phyloP scores from a whole-genome alignment of 2,797 vertebrate genomes.

The Mormyrus hasselquistii region DNA sequence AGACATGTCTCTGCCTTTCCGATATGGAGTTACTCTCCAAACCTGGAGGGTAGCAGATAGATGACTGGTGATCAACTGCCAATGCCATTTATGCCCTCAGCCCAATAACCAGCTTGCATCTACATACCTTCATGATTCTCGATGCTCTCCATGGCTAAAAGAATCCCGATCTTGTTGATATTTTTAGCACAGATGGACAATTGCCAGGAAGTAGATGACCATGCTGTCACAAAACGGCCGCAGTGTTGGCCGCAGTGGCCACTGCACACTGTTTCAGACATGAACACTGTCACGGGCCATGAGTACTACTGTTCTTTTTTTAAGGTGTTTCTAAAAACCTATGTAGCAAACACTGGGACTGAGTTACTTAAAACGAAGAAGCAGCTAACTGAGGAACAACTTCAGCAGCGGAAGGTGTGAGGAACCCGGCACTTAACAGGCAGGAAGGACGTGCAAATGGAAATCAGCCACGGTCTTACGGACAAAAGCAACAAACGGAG shows the following conservation, averaged over 20 bases:
- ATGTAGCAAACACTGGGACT: constrained; percentile 81
- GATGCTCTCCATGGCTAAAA: not conserved
- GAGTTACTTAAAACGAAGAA: constrained; percentile 49
- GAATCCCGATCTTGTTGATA: not conserved
- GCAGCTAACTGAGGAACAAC: constrained; percentile 55
- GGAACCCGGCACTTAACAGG: not conserved
- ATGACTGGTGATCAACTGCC: not conserved
- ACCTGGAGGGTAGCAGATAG: not conserved
- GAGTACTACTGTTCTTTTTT: not conserved
- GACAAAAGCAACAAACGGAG: not conserved
- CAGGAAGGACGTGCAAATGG: not conserved
- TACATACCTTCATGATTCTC: constrained; percentile 1
- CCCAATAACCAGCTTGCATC: not conserved
- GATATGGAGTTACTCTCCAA: not conserved
- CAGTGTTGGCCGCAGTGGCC: not conserved
- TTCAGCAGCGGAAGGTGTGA: constrained; percentile 19
- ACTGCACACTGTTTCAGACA: not conserved
- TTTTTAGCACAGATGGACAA: constrained; percentile 1
- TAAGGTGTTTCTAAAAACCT: constrained; percentile 28
- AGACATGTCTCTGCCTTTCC: not conserved
- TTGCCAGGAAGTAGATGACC: not conserved
- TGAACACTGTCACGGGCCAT: not conserved
- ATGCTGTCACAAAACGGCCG: not conserved
- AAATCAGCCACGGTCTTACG: not conserved
- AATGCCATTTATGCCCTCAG: not conserved